Conservation (phyloP, 2,113 vertebrate genomes). For the Heterotilapia buettikoferi region DNA sequence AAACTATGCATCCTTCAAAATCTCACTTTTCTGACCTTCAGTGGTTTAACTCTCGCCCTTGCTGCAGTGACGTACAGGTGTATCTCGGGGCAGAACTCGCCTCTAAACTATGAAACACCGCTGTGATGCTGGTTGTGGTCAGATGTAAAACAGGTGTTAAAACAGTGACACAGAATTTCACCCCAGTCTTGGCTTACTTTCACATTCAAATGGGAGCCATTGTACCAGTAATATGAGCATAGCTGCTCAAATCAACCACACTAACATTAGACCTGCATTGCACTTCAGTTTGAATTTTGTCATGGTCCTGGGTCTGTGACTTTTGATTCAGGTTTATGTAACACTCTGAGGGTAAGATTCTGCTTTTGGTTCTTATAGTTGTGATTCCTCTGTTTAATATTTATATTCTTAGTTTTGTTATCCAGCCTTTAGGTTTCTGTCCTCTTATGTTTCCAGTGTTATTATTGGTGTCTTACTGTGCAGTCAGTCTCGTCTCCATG, state of each 20-base stretch:
- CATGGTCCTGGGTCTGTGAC: background rate
- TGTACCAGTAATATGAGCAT: rapidly evolving
- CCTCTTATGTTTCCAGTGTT: background rate
- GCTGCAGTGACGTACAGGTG: background rate
- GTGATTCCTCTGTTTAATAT: background rate
- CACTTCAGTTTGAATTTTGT: background rate
- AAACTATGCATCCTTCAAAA: background rate
- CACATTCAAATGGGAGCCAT: background rate
- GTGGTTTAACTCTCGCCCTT: background rate
- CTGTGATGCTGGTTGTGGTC: background rate
- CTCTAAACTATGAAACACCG: rapidly evolving
- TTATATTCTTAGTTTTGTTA: rapidly evolving
- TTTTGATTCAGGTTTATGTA: background rate
- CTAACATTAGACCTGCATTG: background rate
- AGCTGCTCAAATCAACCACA: background rate
- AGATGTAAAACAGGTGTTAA: background rate
- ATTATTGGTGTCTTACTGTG: background rate
- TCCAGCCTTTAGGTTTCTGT: background rate
- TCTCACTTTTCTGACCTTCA: background rate
- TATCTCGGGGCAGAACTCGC: background rate
- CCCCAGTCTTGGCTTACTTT: background rate
- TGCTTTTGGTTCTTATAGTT: background rate
- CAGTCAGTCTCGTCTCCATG: background rate
- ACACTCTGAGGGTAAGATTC: background rate
- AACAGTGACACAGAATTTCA: background rate